These are phyloP conservation scores for Hesperia comma DNA, from an alignment of 2,888 invertebrate genomes.

Conservation along the genomic window DNA sequence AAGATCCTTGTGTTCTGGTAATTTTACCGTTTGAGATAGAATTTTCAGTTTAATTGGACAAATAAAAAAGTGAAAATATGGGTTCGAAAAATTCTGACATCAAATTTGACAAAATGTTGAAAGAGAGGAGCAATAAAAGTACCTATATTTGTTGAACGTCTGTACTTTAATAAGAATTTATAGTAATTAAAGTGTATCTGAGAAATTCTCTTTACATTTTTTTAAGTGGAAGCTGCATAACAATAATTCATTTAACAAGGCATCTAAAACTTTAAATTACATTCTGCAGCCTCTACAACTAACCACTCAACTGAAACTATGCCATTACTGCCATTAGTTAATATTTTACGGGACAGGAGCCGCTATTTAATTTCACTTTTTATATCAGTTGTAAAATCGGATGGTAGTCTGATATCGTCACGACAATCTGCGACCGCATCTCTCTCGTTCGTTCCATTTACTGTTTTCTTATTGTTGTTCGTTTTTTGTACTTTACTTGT, in stretches of 20 bases:
- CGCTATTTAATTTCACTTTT: conserved; percentile 38
- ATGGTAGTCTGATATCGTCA: conserved; percentile 47
- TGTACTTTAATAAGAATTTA: no score
- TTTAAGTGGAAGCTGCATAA: background rate
- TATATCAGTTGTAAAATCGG: conserved; percentile 36
- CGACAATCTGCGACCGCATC: conserved; percentile 47
- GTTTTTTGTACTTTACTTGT: conserved; percentile 70
- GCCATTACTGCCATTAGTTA: conserved; percentile 36
- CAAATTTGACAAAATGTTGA: background rate
- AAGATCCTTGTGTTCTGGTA: conserved; percentile 23
- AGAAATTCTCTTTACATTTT: no score
- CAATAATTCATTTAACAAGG: background rate
- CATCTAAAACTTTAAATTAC: conserved; percentile 8
- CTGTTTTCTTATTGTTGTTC: conserved; percentile 48
- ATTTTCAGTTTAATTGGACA: conserved; percentile 31
- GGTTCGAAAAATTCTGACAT: conserved; percentile 23
- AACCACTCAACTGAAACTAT: conserved; percentile 31
- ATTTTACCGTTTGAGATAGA: conserved; percentile 21
- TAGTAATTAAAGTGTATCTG: no score
- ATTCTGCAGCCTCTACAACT: conserved; percentile 11
- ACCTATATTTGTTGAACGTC: no score
- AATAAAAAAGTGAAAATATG: conserved; percentile 30
- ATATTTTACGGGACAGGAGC: conserved; percentile 21
- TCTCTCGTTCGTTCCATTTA: conserved; percentile 51
- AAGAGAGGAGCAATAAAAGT: no score